These are phyloP conservation scores for Syrmaticus mikado DNA, from an alignment of 2,113 vertebrate species.

Conservation along the genomic window DNA sequence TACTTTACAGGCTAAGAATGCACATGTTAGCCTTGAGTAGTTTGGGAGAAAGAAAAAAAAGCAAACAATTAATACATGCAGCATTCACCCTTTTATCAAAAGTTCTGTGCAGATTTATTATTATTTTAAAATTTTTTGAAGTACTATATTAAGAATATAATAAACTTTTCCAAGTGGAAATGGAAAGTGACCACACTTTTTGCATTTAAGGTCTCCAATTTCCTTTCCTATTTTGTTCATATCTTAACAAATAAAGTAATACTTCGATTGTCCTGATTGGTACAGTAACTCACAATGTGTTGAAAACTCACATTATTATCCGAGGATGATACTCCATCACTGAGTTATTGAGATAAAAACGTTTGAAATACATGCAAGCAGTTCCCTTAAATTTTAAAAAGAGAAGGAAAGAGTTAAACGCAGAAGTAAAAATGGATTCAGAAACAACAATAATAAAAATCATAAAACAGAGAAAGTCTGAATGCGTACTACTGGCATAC, in stretches of 20 bases:
- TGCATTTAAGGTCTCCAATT: neutral
- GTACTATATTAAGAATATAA: neutral
- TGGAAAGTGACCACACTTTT: neutral
- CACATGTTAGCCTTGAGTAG: slow-evolving; percentile 88
- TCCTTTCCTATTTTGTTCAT: neutral
- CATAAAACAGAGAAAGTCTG: neutral
- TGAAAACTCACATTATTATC: slow-evolving; percentile 92
- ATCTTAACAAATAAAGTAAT: neutral
- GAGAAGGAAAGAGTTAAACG: neutral
- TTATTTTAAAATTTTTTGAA: neutral
- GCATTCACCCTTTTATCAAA: neutral
- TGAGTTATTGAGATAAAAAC: slow-evolving; percentile 97
- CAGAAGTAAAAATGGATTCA: neutral
- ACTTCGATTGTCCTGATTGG: neutral
- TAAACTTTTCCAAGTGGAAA: neutral
- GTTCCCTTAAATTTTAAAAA: slow-evolving; percentile 83
- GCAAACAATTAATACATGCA: neutral
- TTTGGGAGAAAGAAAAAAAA: neutral
- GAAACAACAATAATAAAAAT: neutral
- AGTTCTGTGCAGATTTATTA: neutral
- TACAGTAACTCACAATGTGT: neutral
- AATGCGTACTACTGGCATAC: neutral
- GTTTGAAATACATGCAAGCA: slow-evolving; percentile 94
- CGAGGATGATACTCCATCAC: slow-evolving; percentile 96
- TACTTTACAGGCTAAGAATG: slow-evolving; percentile 95